Evolutionary conservation across 53 echinoderm and acorn worm species (phyloP).

Genomic region (Antedon mediterranea): DNA sequence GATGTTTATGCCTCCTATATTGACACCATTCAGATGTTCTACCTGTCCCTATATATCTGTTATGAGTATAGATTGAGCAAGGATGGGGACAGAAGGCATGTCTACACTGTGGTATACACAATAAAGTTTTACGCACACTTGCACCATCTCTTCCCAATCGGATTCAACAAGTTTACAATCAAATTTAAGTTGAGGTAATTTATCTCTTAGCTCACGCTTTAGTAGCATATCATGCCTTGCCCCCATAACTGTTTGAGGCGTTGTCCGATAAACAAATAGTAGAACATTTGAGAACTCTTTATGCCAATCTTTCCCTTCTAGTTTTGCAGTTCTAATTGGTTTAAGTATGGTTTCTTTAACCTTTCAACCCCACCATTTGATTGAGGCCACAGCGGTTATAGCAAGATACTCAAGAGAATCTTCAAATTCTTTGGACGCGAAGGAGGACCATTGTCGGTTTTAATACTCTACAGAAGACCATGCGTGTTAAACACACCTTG

Average conservation of each 20-base stretch:
- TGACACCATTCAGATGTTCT: too few relatives aligned
- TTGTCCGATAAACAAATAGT: background rate
- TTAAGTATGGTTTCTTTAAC: background rate
- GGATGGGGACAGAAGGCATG: too few relatives aligned
- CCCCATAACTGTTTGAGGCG: background rate
- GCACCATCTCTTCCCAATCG: background rate
- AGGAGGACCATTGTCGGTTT: background rate
- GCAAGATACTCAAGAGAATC: background rate
- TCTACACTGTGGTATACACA: too few relatives aligned
- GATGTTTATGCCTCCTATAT: too few relatives aligned
- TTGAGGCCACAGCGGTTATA: background rate
- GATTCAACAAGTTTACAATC: background rate
- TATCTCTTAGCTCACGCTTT: background rate
- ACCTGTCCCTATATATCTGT: too few relatives aligned
- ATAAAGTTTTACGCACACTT: too few relatives aligned
- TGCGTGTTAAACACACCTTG: background rate
- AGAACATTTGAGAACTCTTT: background rate
- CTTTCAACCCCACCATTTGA: background rate
- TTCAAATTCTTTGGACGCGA: background rate
- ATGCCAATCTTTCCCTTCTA: background rate
- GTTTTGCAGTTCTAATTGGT: background rate
- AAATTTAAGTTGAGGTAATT: background rate
- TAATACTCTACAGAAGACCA: background rate
- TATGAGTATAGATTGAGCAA: too few relatives aligned
- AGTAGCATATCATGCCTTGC: background rate